Conservation (phyloP, 2,113 vertebrate species). For the Upupa epops region DNA sequence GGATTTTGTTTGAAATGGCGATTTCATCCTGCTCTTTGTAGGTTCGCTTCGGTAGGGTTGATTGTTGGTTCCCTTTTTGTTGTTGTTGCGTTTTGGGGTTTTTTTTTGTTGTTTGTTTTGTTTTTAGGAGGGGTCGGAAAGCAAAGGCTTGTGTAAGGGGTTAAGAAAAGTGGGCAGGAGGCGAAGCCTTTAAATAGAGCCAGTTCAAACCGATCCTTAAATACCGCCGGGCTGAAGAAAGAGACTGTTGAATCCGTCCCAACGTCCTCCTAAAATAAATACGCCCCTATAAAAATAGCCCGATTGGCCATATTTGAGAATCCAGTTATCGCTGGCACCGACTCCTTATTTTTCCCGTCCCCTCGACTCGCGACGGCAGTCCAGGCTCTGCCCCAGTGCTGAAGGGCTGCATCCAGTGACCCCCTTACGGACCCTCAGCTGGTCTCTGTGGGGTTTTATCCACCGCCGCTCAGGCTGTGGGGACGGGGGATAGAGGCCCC, state of each 20-base stretch:
- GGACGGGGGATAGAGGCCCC: background rate
- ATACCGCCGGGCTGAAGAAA: slow-evolving; percentile 19
- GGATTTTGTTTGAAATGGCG: background rate
- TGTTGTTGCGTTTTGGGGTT: background rate
- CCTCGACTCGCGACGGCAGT: background rate
- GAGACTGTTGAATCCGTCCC: slow-evolving; percentile 23
- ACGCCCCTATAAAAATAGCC: slow-evolving; percentile 44
- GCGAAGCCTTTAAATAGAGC: slow-evolving; percentile 41
- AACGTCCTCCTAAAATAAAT: slow-evolving; percentile 49
- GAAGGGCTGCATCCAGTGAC: background rate
- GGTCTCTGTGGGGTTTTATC: background rate
- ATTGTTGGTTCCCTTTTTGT: background rate
- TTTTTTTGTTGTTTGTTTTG: background rate
- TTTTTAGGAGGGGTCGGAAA: background rate
- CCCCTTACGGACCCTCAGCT: background rate
- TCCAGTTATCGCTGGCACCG: background rate
- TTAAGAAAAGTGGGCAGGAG: slow-evolving; percentile 51
- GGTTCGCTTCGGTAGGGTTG: background rate
- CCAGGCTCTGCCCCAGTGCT: background rate
- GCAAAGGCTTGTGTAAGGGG: slow-evolving; percentile 25
- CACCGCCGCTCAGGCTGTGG: accelerated
- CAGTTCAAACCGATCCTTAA: slow-evolving; percentile 12
- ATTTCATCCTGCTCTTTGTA: background rate
- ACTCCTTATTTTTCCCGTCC: background rate
- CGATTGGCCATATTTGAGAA: slow-evolving; percentile 7